Conservation (phyloP, 2,888 invertebrate species). For the Tricholauxania praeusta region DNA sequence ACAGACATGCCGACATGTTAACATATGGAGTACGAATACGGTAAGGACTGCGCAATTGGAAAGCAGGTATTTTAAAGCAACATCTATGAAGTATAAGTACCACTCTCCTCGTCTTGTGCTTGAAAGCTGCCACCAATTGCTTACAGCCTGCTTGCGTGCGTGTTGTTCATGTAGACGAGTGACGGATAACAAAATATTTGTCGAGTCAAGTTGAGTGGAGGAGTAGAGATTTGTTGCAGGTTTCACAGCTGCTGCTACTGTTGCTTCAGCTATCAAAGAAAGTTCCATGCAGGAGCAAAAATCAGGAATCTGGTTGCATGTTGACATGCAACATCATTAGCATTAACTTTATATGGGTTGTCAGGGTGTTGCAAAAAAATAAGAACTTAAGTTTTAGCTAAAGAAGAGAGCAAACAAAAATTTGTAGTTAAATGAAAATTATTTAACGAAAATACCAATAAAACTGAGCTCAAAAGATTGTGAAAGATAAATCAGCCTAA, state of each 20-base stretch:
- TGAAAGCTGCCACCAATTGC: neutral
- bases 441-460: no score
- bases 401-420: no score
- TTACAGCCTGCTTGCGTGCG: neutral
- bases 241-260: neutral
- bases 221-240: conserved; percentile 1
- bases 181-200: conserved; percentile 37
- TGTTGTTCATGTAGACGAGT: conserved; percentile 22
- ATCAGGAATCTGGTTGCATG: conserved; percentile 29
- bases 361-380: no score
- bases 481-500: no score
- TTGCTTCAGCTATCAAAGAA: neutral
- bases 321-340: conserved; percentile 37
- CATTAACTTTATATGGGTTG: conserved; percentile 2
- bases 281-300: neutral
- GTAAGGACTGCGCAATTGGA: no score
- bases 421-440: no score
- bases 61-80: no score
- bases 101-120: neutral
- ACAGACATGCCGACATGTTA: no score
- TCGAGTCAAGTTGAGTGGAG: conserved; percentile 27
- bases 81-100: neutral
- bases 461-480: no score
- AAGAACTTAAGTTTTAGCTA: no score
- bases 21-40: no score